Conservation (phyloP, 2,113 vertebrate genomes). For the Grammomys surdaster region DNA sequence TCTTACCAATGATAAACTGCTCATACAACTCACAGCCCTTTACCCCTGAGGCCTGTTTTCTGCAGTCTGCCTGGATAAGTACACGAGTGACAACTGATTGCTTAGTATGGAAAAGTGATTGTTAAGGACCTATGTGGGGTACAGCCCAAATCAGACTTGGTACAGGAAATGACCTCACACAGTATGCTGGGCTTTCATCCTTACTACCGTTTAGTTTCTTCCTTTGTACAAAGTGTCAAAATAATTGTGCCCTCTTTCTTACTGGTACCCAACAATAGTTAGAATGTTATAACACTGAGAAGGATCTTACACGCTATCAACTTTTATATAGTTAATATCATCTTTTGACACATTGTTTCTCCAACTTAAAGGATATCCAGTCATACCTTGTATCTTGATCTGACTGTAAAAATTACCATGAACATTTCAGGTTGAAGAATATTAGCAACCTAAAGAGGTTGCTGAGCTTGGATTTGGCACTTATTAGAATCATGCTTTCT, state of each 20-base stretch:
- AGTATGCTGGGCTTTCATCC: not conserved
- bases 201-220: not conserved
- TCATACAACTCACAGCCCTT: not conserved
- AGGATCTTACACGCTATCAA: not conserved
- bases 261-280: not conserved
- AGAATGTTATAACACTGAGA: slow-evolving; percentile 22
- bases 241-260: not conserved
- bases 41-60: not conserved
- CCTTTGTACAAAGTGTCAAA: not conserved
- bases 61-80: not conserved
- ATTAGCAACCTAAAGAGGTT: slow-evolving; percentile 51
- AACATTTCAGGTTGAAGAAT: slow-evolving; percentile 59
- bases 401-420: slow-evolving; percentile 36
- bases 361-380: not conserved
- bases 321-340: not conserved
- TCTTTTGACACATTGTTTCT: slow-evolving; percentile 1
- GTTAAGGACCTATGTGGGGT: not conserved
- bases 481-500: slow-evolving; percentile 57
- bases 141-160: not conserved
- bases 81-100: not conserved
- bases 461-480: slow-evolving; percentile 51
- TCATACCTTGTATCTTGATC: slow-evolving; percentile 1
- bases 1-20: not conserved
- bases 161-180: not conserved
- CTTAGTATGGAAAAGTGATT: not conserved